Evolutionary conservation across 1,140 invertebrate species (phyloP).

Genomic region (Drosophila kanapiae): DNA sequence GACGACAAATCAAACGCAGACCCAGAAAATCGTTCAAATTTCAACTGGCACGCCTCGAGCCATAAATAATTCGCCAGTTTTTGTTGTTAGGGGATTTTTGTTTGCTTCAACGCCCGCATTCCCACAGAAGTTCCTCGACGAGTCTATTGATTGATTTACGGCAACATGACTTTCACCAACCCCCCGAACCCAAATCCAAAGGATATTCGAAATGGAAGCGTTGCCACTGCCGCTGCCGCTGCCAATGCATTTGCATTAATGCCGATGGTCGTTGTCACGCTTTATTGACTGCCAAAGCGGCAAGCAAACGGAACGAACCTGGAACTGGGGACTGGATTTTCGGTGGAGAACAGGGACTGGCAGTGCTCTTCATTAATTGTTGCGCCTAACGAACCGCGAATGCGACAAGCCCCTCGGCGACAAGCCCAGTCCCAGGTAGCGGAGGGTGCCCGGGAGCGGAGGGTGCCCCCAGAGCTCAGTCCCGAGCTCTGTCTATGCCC

Average conservation of each 20-base stretch:
- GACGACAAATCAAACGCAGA: slow-evolving; percentile 14
- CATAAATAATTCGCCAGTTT: slow-evolving; percentile 10
- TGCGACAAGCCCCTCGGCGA: slow-evolving; percentile 54
- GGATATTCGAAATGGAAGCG: slow-evolving; percentile 38
- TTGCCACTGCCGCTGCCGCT: neutral
- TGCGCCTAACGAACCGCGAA: slow-evolving; percentile 75
- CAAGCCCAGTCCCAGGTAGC: slow-evolving; percentile 15
- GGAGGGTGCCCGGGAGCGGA: neutral
- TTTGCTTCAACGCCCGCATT: slow-evolving; percentile 48
- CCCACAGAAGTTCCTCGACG: slow-evolving; percentile 29
- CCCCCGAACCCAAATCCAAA: neutral
- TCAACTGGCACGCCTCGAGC: no score
- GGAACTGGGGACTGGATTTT: neutral
- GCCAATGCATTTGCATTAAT: slow-evolving; percentile 65
- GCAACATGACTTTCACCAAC: slow-evolving; percentile 31
- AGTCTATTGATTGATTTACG: slow-evolving; percentile 73
- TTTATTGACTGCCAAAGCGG: slow-evolving; percentile 67
- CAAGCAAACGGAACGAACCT: slow-evolving; percentile 19
- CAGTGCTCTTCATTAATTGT: slow-evolving; percentile 66
- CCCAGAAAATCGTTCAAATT: slow-evolving; percentile 7
- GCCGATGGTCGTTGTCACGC: slow-evolving; percentile 51
- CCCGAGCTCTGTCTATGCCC: slow-evolving; percentile 1
- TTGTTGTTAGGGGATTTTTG: neutral
- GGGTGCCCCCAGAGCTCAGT: no score
- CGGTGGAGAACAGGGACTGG: neutral